These are phyloP conservation scores for Tachuris rubrigastra DNA, from an alignment of 2,113 vertebrate species.

Conservation along the genomic window DNA sequence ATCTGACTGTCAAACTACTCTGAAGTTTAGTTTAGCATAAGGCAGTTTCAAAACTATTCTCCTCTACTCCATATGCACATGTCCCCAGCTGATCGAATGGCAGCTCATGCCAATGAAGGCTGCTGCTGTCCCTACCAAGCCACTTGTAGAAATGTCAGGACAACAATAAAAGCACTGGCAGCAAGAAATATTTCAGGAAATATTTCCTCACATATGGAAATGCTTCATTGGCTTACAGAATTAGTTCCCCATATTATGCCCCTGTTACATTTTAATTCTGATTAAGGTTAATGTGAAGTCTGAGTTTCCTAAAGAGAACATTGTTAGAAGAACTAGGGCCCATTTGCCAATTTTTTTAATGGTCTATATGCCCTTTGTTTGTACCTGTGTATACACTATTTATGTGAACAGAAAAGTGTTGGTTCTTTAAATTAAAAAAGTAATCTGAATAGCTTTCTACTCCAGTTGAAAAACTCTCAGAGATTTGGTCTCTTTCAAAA, in stretches of 20 bases:
- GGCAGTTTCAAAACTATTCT: background rate
- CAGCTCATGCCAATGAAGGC: background rate
- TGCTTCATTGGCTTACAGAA: background rate
- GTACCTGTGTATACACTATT: background rate
- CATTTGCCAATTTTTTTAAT: background rate
- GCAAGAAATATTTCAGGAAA: background rate
- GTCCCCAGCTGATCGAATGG: fast-evolving
- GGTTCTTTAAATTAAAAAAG: background rate
- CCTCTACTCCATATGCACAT: background rate
- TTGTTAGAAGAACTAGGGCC: background rate
- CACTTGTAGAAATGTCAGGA: background rate
- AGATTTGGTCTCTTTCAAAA: slow-evolving; percentile 25
- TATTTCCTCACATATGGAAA: background rate
- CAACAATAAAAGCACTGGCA: background rate
- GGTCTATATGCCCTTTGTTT: background rate
- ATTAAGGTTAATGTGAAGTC: background rate
- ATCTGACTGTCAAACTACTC: background rate
- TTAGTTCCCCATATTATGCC: background rate
- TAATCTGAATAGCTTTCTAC: background rate
- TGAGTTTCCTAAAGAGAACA: background rate
- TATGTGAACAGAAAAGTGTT: background rate
- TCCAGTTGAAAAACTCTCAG: background rate
- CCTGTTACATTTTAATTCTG: background rate
- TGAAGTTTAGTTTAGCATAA: background rate
- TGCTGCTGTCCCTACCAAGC: background rate